phyloP scores from a whole-genome alignment of 2,888 invertebrate species.

The Drosophila meridiana region DNA sequence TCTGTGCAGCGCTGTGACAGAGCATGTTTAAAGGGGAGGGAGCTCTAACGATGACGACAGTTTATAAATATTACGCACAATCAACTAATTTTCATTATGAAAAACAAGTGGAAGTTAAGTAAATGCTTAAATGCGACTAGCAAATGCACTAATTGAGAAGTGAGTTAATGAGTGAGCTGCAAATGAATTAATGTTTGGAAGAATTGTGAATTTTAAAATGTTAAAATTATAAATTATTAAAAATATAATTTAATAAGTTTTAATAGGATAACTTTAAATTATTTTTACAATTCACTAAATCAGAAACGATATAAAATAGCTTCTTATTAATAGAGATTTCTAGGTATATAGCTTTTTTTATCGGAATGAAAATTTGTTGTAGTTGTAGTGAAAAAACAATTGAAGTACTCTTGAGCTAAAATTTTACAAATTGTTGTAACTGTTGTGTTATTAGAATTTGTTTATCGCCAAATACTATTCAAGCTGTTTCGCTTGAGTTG shows the following conservation, averaged over 20 bases:
- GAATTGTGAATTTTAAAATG: too few relatives aligned
- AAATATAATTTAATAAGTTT: too few relatives aligned
- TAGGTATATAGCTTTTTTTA: too few relatives aligned
- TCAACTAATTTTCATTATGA: conserved; percentile 73
- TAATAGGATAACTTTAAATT: too few relatives aligned
- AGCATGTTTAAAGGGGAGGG: background rate
- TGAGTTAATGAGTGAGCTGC: too few relatives aligned
- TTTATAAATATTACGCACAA: conserved; percentile 74
- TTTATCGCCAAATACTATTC: background rate
- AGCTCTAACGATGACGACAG: conserved; percentile 72
- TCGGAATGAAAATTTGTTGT: background rate
- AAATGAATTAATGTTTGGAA: too few relatives aligned
- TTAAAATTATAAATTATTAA: too few relatives aligned
- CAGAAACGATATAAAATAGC: too few relatives aligned
- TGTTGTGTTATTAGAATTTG: background rate
- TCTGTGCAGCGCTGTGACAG: conserved; percentile 10
- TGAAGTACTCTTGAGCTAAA: background rate
- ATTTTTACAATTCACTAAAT: too few relatives aligned
- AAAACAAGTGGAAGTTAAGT: conserved; percentile 33
- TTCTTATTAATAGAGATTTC: too few relatives aligned
- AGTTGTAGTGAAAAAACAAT: background rate
- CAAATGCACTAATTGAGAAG: conserved; percentile 25
- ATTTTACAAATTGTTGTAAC: background rate
- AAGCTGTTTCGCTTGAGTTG: background rate
- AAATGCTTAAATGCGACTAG: conserved; percentile 1